phyloP scores from a whole-genome alignment of 2,888 invertebrate genomes.

The Thumatha senex region DNA sequence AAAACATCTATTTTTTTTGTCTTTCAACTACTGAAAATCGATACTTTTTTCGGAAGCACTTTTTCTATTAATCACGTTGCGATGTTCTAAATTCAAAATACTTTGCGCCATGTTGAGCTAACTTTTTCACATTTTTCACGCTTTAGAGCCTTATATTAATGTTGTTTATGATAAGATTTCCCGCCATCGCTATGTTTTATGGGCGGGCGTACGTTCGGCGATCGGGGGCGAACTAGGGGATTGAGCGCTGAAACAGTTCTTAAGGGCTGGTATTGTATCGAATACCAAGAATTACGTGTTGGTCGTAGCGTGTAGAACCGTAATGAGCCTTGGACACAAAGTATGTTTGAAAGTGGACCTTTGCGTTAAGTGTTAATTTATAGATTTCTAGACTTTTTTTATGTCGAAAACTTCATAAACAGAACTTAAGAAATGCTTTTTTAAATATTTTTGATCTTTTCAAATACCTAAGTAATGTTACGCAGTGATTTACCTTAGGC shows the following conservation, averaged over 20 bases:
- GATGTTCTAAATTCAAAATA: conserved; percentile 7
- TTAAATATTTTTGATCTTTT: conserved; percentile 1
- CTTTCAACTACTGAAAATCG: conserved; percentile 2
- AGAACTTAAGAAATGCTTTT: conserved; percentile 12
- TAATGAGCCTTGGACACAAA: conserved; percentile 52
- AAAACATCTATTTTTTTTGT: conserved; percentile 4
- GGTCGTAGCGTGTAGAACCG: conserved; percentile 45
- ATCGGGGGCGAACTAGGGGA: conserved; percentile 62
- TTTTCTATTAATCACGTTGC: conserved; percentile 7
- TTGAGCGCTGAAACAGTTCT: conserved; percentile 63
- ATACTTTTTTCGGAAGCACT: conserved; percentile 20
- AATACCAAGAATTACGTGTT: conserved; percentile 64
- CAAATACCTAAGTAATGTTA: not conserved
- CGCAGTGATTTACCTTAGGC: no score
- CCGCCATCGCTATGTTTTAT: conserved; percentile 53
- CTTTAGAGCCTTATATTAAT: conserved; percentile 21
- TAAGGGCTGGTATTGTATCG: conserved; percentile 59
- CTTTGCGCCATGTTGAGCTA: conserved; percentile 17
- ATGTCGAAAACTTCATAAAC: not conserved
- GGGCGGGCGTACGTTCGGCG: conserved; percentile 60
- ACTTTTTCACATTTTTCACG: conserved; percentile 2
- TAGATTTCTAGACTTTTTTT: not conserved
- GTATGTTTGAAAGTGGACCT: conserved; percentile 40
- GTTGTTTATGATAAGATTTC: conserved; percentile 43
- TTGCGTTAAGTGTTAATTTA: conserved; percentile 13